Conservation (phyloP, 1,140 invertebrate genomes). For the Trichoplusia ni region DNA sequence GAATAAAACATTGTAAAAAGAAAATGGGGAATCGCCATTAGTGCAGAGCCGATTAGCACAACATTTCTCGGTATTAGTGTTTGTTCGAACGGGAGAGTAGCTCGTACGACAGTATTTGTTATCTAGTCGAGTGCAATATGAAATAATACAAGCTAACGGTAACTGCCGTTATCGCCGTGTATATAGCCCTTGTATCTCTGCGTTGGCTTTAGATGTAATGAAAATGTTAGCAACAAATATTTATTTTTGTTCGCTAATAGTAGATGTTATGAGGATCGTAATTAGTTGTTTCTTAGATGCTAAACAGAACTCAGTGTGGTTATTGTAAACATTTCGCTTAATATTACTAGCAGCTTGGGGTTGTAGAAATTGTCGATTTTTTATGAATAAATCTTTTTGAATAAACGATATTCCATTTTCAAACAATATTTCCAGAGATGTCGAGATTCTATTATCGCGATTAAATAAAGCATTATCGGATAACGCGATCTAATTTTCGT, state of each 20-base stretch:
- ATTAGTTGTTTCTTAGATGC: too few relatives aligned
- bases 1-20: constrained; percentile 35
- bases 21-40: constrained; percentile 43
- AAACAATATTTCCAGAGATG: too few relatives aligned
- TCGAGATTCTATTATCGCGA: too few relatives aligned
- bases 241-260: neutral
- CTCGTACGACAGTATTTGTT: constrained; percentile 12
- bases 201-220: neutral
- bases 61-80: constrained; percentile 39
- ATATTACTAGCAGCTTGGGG: too few relatives aligned
- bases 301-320: too few relatives aligned
- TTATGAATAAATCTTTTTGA: too few relatives aligned
- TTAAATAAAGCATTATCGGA: too few relatives aligned
- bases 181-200: neutral
- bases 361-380: too few relatives aligned
- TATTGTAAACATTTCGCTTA: too few relatives aligned
- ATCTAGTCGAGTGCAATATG: neutral
- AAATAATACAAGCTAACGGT: neutral
- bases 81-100: constrained; percentile 28
- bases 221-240: neutral
- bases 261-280: too few relatives aligned
- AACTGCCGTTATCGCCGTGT: neutral
- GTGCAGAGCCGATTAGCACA: constrained; percentile 48
- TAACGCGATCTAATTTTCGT: too few relatives aligned
- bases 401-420: too few relatives aligned